These are phyloP conservation scores for Cyrtodaria siliqua DNA, from an alignment of 2,888 invertebrate species.

Conservation along the genomic window DNA sequence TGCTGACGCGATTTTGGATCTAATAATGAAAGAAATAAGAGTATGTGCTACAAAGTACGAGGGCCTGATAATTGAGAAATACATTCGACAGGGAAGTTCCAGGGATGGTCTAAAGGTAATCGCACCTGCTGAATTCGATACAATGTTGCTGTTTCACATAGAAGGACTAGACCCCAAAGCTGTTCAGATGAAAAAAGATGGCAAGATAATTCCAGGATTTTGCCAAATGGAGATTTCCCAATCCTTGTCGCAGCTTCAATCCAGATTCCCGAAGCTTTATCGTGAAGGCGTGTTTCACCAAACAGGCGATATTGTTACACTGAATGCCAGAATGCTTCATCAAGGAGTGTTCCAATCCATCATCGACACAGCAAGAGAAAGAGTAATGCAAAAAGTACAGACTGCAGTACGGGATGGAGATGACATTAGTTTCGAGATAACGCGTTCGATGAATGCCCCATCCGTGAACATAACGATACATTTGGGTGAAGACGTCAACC, in stretches of 20 bases:
- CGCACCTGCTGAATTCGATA: slow-evolving; percentile 59
- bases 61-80: slow-evolving; percentile 30
- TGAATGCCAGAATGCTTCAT: slow-evolving; percentile 43
- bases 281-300: slow-evolving; percentile 15
- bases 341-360: slow-evolving; percentile 43
- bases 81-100: slow-evolving; percentile 57
- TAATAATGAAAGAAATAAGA: slow-evolving; percentile 18
- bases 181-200: slow-evolving; percentile 1
- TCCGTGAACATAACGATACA: too few species aligned
- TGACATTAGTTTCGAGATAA: too few species aligned
- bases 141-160: slow-evolving; percentile 44
- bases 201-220: slow-evolving; percentile 20
- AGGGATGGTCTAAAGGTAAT: slow-evolving; percentile 62
- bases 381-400: neutral
- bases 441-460: too few species aligned
- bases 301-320: neutral
- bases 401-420: too few species aligned
- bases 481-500: too few species aligned
- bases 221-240: slow-evolving; percentile 25
- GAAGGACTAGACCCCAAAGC: slow-evolving; percentile 20
- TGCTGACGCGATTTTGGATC: slow-evolving; percentile 24
- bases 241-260: neutral
- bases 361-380: slow-evolving; percentile 24
- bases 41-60: slow-evolving; percentile 15
- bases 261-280: slow-evolving; percentile 17